phyloP scores from a whole-genome alignment of 2,113 vertebrate genomes.

The Ibidorhyncha struthersii region DNA sequence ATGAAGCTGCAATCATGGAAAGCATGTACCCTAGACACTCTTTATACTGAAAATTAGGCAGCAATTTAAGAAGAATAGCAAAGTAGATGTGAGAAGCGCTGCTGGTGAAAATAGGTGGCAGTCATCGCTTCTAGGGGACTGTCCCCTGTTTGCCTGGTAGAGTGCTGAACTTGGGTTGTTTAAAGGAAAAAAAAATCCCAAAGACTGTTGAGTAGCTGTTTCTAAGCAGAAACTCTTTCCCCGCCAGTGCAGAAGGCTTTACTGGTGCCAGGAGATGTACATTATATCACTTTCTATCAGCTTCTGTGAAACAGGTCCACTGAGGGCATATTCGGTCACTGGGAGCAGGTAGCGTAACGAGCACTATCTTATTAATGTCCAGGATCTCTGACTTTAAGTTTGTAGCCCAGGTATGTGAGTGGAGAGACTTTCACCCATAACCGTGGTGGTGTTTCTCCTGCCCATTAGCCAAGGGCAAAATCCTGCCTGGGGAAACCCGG shows the following conservation, averaged over 20 bases:
- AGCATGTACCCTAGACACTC: background rate
- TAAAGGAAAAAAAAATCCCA: background rate
- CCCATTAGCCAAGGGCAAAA: background rate
- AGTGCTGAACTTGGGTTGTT: background rate
- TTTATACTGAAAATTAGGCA: background rate
- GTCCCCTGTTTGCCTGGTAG: background rate
- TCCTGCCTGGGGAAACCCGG: background rate
- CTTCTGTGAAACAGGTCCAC: background rate
- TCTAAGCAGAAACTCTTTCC: background rate
- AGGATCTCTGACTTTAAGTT: background rate
- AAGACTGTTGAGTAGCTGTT: background rate
- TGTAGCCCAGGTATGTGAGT: background rate
- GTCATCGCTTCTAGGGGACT: background rate
- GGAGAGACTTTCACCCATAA: accelerated
- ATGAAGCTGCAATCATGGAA: background rate
- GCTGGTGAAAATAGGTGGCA: constrained; percentile 3
- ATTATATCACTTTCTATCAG: background rate
- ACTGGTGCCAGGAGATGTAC: background rate
- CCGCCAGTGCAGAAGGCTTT: background rate
- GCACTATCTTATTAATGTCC: background rate
- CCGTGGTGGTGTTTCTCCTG: accelerated
- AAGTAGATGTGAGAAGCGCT: background rate
- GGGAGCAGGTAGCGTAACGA: background rate
- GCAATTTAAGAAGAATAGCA: constrained; percentile 18
- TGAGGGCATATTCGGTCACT: accelerated